Evolutionary conservation across 2,797 vertebrate species (phyloP).

Genomic region (Crocidura indochinensis): DNA sequence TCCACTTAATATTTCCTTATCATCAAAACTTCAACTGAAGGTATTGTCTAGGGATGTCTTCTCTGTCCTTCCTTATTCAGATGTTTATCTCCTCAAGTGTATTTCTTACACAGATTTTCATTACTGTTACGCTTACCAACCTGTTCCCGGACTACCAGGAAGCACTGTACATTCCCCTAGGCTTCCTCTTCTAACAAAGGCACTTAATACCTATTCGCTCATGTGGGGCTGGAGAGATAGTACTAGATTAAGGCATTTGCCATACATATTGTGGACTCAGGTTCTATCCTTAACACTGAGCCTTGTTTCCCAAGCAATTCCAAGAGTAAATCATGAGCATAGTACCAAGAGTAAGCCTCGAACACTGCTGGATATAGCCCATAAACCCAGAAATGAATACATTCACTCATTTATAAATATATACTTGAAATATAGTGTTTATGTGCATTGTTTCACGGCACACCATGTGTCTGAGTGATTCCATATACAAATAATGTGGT

Average conservation of each 20-base stretch:
- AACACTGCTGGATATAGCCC: neutral
- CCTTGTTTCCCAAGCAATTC: too few species aligned
- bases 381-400: too few species aligned
- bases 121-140: neutral
- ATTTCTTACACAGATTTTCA: neutral
- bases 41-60: neutral
- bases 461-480: neutral
- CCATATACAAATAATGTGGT: neutral
- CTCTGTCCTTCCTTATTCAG: neutral
- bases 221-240: too few species aligned
- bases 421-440: neutral
- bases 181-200: neutral
- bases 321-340: too few species aligned
- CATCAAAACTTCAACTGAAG: neutral
- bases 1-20: neutral
- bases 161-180: neutral
- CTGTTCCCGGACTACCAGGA: neutral
- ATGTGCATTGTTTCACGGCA: constrained; percentile 24
- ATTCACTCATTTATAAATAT: constrained; percentile 36
- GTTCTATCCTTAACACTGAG: too few species aligned
- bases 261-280: too few species aligned
- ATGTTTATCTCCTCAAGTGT: neutral
- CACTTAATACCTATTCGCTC: neutral
- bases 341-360: too few species aligned
- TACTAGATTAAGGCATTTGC: too few species aligned